Evolutionary conservation across 2,797 vertebrate species (phyloP).

Genomic region (Mycteria americana): DNA sequence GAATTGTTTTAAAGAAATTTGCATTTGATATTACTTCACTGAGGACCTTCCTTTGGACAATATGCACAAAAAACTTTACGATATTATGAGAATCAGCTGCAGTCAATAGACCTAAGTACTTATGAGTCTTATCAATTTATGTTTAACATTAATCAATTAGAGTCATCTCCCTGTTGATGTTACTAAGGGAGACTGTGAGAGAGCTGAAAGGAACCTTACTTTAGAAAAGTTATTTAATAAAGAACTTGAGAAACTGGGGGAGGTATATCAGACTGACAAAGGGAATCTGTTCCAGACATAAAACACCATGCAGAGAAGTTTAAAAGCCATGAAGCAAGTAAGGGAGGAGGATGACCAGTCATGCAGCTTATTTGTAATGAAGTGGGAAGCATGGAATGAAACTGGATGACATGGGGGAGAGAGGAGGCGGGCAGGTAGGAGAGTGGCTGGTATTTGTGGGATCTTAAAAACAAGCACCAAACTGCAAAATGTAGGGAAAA

Average conservation of each 20-base stretch:
- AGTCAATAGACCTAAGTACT: background rate
- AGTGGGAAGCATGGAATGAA: background rate
- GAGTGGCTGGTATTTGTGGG: background rate
- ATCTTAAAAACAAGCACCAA: background rate
- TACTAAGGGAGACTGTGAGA: background rate
- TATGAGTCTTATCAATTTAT: background rate
- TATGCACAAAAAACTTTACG: background rate
- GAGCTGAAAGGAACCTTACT: background rate
- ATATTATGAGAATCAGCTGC: background rate
- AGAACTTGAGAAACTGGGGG: background rate
- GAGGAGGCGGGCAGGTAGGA: rapidly evolving
- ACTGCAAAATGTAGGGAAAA: background rate
- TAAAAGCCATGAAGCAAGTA: background rate
- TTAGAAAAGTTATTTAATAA: background rate
- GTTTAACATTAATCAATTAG: background rate
- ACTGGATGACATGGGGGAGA: background rate
- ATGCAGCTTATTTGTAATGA: background rate
- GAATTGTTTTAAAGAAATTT: background rate
- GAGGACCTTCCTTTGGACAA: background rate
- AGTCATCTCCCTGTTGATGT: background rate
- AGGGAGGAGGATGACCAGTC: background rate
- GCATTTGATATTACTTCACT: background rate
- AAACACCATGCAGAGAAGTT: background rate
- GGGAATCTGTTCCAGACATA: background rate
- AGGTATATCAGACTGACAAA: background rate